These are phyloP conservation scores for Enteromius argenteus DNA, from an alignment of 2,797 vertebrate genomes.

Conservation along the genomic window DNA sequence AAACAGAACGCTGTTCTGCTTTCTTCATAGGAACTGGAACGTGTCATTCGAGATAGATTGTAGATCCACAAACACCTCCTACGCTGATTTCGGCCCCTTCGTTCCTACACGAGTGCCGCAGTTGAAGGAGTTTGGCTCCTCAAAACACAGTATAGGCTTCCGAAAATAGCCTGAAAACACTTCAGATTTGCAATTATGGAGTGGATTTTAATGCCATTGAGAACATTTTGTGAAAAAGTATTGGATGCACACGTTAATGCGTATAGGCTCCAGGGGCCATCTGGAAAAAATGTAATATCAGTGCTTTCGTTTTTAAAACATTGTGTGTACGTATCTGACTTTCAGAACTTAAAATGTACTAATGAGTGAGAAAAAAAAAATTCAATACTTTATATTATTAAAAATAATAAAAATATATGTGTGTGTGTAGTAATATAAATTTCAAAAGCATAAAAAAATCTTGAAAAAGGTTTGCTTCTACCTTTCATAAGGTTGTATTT, in stretches of 20 bases:
- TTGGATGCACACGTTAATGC: neutral
- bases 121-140: constrained; percentile 27
- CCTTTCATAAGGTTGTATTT: neutral
- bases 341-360: neutral
- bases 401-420: too few relatives aligned
- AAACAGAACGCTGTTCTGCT: constrained; percentile 65
- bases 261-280: neutral
- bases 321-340: neutral
- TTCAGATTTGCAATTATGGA: constrained; percentile 4
- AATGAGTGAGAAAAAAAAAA: too few relatives aligned
- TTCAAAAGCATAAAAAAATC: too few relatives aligned
- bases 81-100: neutral
- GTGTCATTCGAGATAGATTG: neutral
- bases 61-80: constrained; percentile 17
- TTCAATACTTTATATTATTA: too few relatives aligned
- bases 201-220: neutral
- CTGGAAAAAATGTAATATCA: neutral
- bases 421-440: too few relatives aligned
- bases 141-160: constrained; percentile 3
- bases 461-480: too few relatives aligned
- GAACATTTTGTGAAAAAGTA: neutral
- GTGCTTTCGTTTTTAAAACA: neutral
- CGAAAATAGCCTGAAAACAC: constrained; percentile 20
- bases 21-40: constrained; percentile 37
- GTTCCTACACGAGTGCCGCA: neutral